Conservation (phyloP, 2,113 vertebrate species). For the Bujurquina vittata region DNA sequence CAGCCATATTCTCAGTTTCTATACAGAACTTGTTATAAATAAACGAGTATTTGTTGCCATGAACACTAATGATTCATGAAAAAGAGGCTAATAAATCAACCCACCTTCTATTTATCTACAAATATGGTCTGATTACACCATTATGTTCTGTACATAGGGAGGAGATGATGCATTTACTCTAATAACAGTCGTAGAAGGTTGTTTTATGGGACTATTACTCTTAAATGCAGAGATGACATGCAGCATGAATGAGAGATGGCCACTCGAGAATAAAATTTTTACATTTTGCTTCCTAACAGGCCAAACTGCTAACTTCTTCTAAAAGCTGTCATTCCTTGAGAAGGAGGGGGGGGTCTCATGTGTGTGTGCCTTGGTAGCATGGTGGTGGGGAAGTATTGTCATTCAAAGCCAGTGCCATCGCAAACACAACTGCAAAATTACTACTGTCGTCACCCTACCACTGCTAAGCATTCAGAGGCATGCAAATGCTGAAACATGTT, state of each 20-base stretch:
- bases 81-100: background rate
- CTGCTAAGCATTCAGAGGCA: slow-evolving; percentile 70
- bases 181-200: background rate
- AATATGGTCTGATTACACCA: background rate
- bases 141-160: background rate
- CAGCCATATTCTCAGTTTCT: background rate
- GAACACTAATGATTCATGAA: background rate
- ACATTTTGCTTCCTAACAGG: slow-evolving; percentile 4
- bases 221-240: slow-evolving; percentile 2
- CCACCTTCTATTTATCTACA: background rate
- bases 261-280: slow-evolving; percentile 42
- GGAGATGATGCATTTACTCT: background rate
- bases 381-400: slow-evolving; percentile 58
- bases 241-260: slow-evolving; percentile 37
- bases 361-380: background rate
- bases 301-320: slow-evolving; percentile 1
- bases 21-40: background rate
- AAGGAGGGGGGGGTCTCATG: slow-evolving; percentile 23
- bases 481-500: slow-evolving; percentile 66
- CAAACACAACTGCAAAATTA: slow-evolving; percentile 9
- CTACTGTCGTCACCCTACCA: background rate
- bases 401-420: slow-evolving; percentile 56
- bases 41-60: background rate
- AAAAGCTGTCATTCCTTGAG: slow-evolving; percentile 52
- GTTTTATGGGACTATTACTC: background rate